phyloP scores from a whole-genome alignment of 2,888 invertebrate species.

The Stramonita haemastoma region DNA sequence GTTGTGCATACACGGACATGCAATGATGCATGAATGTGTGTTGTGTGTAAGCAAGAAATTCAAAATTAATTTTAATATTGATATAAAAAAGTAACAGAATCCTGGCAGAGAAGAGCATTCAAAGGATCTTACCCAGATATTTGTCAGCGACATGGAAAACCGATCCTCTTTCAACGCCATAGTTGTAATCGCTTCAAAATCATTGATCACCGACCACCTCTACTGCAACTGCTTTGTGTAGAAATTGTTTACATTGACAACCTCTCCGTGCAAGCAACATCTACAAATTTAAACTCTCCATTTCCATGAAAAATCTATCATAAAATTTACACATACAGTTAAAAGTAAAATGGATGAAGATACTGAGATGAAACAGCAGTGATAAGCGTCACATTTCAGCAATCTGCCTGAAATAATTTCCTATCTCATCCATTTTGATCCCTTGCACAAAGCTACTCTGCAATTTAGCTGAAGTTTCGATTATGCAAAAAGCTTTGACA shows the following conservation, averaged over 20 bases:
- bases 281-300: background rate
- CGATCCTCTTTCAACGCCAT: conserved; percentile 58
- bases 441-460: background rate
- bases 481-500: background rate
- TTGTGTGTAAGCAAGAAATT: background rate
- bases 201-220: background rate
- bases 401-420: no score
- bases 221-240: background rate
- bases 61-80: no score
- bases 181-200: background rate
- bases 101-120: background rate
- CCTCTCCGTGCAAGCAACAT: background rate
- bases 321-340: background rate
- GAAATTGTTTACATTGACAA: conserved; percentile 27
- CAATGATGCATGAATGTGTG: background rate
- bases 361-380: background rate
- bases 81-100: background rate
- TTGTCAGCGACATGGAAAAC: conserved; percentile 69
- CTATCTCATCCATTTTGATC: background rate
- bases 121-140: conserved; percentile 61
- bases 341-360: background rate
- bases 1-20: no score
- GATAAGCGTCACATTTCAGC: background rate
- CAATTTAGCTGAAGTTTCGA: background rate
- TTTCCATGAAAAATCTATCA: background rate